Evolutionary conservation across 1,140 invertebrate genomes (phyloP).

Genomic region (Halyomorpha halys): DNA sequence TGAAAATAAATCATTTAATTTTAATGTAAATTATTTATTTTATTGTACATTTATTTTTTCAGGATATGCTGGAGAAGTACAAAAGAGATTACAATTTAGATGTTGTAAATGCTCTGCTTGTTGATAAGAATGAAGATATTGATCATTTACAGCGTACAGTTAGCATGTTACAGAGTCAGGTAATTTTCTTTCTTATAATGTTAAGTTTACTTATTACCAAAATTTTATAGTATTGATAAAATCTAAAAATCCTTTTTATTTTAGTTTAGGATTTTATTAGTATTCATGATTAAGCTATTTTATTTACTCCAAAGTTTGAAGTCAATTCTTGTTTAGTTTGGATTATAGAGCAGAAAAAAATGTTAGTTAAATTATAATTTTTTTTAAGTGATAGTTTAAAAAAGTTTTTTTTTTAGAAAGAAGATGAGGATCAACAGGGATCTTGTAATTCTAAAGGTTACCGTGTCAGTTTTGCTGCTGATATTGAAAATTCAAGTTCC

Average conservation of each 20-base stretch:
- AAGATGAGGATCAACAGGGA: slow-evolving; percentile 11
- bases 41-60: no score
- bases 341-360: not conserved
- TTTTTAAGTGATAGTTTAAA: not conserved
- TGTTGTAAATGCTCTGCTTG: slow-evolving; percentile 49
- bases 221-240: no score
- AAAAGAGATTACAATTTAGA: slow-evolving; percentile 21
- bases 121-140: slow-evolving; percentile 57
- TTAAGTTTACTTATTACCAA: no score
- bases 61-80: slow-evolving; percentile 27
- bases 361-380: not conserved
- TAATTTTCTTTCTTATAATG: no score
- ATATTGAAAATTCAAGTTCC: not conserved
- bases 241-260: no score
- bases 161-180: slow-evolving; percentile 3
- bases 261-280: no score
- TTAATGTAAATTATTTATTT: no score
- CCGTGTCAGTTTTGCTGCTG: slow-evolving; percentile 26
- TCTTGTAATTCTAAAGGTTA: slow-evolving; percentile 24
- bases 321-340: not conserved
- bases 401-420: slow-evolving; percentile 1
- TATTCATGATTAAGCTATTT: no score
- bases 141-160: slow-evolving; percentile 41
- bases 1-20: no score
- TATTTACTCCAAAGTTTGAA: not conserved